Base-by-base conservation (phyloP, 2,888 invertebrate species). In the Neoascia interrupta region DNA sequence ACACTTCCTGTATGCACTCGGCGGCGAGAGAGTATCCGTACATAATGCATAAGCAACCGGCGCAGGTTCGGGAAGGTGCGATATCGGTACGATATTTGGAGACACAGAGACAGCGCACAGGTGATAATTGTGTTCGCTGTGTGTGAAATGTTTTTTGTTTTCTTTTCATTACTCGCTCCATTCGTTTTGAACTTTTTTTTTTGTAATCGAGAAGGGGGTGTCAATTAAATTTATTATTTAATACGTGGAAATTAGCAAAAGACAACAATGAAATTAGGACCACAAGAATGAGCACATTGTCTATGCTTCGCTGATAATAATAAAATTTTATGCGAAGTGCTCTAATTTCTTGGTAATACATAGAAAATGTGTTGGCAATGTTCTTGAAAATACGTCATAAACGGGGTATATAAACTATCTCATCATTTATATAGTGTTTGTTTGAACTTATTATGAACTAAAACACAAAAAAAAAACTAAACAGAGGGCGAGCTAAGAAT, bases 1-100 rank as follows among this genome's bases (percentile, higher is more conserved):
- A 63, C 3, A 76, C 70, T 76, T 76, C 75, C 75, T 76, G 70
- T 47, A 64, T 64, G 70, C 58, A 76, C 58, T 39, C n/a, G n/a
- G n/a, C n/a, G n/a, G n/a, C n/a, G n/a, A n/a, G n/a, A n/a, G n/a
- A n/a, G n/a, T n/a, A n/a, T n/a, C 11, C 39, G 53, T 23, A 26
- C 21, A 58, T 36, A 37, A 23, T 37, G 36, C 41, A 60, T 39
- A 23, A 37, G 23, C 11, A 28, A 41, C 18, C 10, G 36, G 51
- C 51, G 8, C 15, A 10, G 36, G 63, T 75, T 64, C 45, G 31
- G 8, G 8, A 58, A 43, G 23, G 43, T 28, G 31, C 18, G 43
- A 47, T 26, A 60, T 23, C 34, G 5, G 34, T 39, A 54, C 23
- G 51, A 69, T 36, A 49, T 58, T 60, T 69, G 34, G 51, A 28